Evolutionary conservation across 37 sponge, comb jelly and placozoan species (phyloP).

Genomic region (Petrosia ficiformis): DNA sequence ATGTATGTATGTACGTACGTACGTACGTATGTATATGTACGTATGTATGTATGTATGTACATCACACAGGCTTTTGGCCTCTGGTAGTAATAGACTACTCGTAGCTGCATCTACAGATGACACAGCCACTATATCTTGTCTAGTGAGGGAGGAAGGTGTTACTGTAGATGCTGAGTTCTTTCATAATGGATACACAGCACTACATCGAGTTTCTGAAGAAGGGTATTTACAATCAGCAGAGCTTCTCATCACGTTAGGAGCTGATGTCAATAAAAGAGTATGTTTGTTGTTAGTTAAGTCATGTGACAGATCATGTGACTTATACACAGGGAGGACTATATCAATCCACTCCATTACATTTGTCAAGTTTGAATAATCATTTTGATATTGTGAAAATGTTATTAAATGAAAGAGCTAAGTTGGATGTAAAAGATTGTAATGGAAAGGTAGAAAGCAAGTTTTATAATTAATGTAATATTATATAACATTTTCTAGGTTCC

Average conservation of each 20-base stretch:
- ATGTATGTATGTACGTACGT: no score
- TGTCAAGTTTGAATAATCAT: slow-evolving; percentile 39
- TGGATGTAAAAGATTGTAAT: slow-evolving; percentile 54
- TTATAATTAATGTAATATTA: not conserved
- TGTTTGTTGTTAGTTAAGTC: not conserved
- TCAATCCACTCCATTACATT: slow-evolving; percentile 55
- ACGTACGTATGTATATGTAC: no score
- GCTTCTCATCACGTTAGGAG: slow-evolving; percentile 32
- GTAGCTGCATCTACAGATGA: slow-evolving; percentile 56
- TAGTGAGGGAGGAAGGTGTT: slow-evolving; percentile 35
- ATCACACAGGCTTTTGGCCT: slow-evolving; percentile 53
- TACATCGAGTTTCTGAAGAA: slow-evolving; percentile 66
- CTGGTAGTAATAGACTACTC: slow-evolving; percentile 43
- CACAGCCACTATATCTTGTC: slow-evolving; percentile 1
- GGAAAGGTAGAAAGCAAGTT: slow-evolving; percentile 49
- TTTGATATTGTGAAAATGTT: slow-evolving; percentile 36
- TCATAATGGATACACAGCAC: slow-evolving; percentile 50
- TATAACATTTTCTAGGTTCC: slow-evolving; percentile 46
- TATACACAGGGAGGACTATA: slow-evolving; percentile 13
- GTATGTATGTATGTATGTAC: no score
- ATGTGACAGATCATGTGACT: not conserved
- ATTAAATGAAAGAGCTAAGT: slow-evolving; percentile 57
- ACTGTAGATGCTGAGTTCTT: slow-evolving; percentile 37
- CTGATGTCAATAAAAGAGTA: slow-evolving; percentile 57
- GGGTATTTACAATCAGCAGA: slow-evolving; percentile 26